Conservation (phyloP, 2,113 vertebrate genomes). For the Rhabdornis inornatus region DNA sequence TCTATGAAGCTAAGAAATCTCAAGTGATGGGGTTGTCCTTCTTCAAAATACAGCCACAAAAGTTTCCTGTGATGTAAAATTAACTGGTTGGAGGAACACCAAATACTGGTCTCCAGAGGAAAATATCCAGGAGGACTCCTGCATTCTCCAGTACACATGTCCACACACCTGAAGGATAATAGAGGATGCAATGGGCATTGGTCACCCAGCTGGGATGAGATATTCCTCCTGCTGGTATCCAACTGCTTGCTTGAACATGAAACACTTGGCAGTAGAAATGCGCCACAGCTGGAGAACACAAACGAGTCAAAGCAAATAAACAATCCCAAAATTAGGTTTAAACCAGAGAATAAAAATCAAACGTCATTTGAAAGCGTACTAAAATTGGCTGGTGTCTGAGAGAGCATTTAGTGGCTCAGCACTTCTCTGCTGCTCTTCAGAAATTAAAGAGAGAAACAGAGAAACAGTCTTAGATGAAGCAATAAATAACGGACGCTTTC, state of each 20-base stretch:
- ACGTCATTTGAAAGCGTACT: not conserved
- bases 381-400: conserved; percentile 11
- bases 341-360: not conserved
- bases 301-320: conserved; percentile 23
- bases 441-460: conserved; percentile 34
- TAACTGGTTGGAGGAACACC: not conserved
- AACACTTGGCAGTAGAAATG: not conserved
- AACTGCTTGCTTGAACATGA: not conserved
- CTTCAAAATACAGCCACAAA: not conserved
- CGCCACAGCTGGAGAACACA: not conserved
- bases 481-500: conserved; percentile 62
- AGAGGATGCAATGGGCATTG: not conserved
- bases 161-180: not conserved
- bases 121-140: not conserved
- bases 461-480: conserved; percentile 34
- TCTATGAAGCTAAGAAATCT: not conserved
- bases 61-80: not conserved
- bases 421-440: conserved; percentile 11
- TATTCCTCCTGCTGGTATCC: not conserved
- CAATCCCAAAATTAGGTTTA: not conserved
- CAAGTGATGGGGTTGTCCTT: not conserved
- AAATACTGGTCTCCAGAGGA: not conserved
- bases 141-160: accelerated
- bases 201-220: not conserved
- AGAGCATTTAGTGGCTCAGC: conserved; percentile 1